These are phyloP conservation scores for Ormyrus rosae DNA, from an alignment of 2,888 invertebrate species.

Conservation along the genomic window DNA sequence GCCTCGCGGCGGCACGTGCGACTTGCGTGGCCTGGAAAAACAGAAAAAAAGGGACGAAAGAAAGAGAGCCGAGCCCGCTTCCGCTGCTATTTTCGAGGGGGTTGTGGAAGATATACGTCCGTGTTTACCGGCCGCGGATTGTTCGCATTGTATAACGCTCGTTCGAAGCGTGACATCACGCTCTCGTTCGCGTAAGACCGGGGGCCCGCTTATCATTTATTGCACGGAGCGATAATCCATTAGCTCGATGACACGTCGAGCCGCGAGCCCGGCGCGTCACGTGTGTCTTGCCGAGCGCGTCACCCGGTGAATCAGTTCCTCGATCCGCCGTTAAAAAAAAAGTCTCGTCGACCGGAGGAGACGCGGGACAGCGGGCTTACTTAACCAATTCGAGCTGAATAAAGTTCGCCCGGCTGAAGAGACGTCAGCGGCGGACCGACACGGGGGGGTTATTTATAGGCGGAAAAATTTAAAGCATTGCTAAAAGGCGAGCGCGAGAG, in stretches of 20 bases:
- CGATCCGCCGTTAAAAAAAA: too few species aligned
- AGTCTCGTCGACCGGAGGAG: not conserved
- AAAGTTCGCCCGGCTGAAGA: not conserved
- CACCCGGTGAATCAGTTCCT: constrained; percentile 9
- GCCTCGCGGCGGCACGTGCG: too few species aligned
- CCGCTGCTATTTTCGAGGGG: constrained; percentile 23
- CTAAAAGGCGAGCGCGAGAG: not conserved
- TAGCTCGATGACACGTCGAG: constrained; percentile 26
- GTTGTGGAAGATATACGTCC: not conserved
- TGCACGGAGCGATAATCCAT: constrained; percentile 6
- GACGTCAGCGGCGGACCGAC: constrained; percentile 4
- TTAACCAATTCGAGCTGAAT: not conserved
- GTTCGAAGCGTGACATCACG: too few species aligned
- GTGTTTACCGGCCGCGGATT: too few species aligned
- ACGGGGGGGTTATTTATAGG: constrained; percentile 17
- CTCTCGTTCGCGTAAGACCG: too few species aligned
- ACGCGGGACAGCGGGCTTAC: not conserved
- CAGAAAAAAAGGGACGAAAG: too few species aligned
- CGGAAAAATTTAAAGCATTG: constrained; percentile 17
- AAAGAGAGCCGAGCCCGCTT: not conserved
- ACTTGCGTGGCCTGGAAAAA: too few species aligned
- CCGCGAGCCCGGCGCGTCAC: not conserved
- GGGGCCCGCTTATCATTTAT: too few species aligned
- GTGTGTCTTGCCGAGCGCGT: constrained; percentile 20
- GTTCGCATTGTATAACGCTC: too few species aligned